These are phyloP conservation scores for Acrobasis consociella DNA, from an alignment of 2,888 invertebrate genomes.

Conservation along the genomic window DNA sequence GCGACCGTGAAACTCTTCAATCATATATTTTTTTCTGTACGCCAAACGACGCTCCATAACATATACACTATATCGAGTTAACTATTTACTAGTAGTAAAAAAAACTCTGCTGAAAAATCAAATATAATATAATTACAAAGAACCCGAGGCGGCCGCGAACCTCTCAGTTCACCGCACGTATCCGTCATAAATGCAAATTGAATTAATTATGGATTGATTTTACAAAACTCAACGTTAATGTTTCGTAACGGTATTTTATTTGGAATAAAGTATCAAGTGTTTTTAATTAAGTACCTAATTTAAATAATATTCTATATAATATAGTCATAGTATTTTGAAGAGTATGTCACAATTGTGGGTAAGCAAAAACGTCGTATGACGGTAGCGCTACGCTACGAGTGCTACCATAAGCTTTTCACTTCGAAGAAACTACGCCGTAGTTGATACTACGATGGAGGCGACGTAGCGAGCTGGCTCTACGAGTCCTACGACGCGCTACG, in stretches of 20 bases:
- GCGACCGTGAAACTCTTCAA: no score
- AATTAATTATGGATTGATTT: slow-evolving; percentile 22
- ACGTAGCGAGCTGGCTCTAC: no score
- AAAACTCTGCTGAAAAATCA: neutral
- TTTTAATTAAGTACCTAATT: no score
- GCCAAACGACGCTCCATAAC: no score
- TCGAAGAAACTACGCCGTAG: no score
- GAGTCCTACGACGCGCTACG: slow-evolving; percentile 1
- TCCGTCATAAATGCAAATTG: slow-evolving; percentile 21
- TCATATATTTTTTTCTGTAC: no score
- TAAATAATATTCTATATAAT: neutral
- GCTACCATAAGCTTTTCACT: no score
- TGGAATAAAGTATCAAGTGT: neutral
- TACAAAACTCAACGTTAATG: neutral
- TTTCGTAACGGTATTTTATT: neutral
- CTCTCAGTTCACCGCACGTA: slow-evolving; percentile 17
- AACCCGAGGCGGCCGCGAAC: neutral
- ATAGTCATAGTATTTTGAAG: neutral
- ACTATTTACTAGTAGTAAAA: no score
- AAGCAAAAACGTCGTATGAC: neutral
- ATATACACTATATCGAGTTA: no score
- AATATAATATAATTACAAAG: slow-evolving; percentile 5
- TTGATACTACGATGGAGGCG: no score
- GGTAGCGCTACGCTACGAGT: no score
- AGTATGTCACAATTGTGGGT: neutral